Evolutionary conservation across 1,140 invertebrate genomes (phyloP).

Genomic region (Drosophila quadrilineata): DNA sequence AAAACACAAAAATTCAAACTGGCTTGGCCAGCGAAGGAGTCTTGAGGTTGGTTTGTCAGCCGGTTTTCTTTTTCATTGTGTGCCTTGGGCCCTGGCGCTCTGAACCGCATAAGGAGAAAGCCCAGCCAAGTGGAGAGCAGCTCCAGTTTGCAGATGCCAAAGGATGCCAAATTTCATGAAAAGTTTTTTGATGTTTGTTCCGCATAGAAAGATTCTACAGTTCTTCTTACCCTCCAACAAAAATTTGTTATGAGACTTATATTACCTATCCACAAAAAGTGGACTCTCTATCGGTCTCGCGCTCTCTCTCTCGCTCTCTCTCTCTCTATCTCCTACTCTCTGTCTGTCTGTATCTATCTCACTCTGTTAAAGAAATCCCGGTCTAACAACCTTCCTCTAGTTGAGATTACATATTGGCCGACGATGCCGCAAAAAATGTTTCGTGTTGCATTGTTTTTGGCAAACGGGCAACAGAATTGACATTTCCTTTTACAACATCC

Average conservation of each 20-base stretch:
- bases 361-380: no score
- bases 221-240: background rate
- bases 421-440: conserved; percentile 42
- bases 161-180: background rate
- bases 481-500: conserved; percentile 79
- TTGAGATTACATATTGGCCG: conserved; percentile 33
- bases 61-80: no score
- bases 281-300: conserved; percentile 4
- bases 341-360: conserved; percentile 1
- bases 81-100: conserved; percentile 33
- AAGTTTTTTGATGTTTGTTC: conserved; percentile 39
- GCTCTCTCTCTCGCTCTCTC: background rate
- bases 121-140: conserved; percentile 26
- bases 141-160: background rate
- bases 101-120: conserved; percentile 62
- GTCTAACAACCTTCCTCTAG: background rate
- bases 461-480: conserved; percentile 73
- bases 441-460: conserved; percentile 58
- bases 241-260: conserved; percentile 70
- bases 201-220: conserved; percentile 24
- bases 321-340: no score
- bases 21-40: conserved; percentile 73
- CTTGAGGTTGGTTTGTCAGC: conserved; percentile 20
- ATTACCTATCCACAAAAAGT: conserved; percentile 49
- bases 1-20: conserved; percentile 41